Evolutionary conservation across 2,797 vertebrate genomes (phyloP), one percentile per base, ranked within the genome.

Genomic region (Epinephelus awoara): DNA sequence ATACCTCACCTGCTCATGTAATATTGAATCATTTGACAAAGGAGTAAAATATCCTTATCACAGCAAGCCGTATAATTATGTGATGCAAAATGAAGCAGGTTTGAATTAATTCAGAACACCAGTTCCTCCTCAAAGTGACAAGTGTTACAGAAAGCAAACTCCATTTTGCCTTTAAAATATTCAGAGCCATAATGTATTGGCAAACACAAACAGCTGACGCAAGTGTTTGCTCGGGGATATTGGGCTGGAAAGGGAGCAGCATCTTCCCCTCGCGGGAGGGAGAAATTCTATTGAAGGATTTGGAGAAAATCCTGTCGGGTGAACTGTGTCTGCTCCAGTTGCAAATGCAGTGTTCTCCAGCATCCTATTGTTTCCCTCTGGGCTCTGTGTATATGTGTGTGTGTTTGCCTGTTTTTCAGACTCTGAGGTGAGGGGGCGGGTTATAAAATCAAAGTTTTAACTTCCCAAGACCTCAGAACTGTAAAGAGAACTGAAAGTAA

Each of bases 241-340:
- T 80, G 82, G 85, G 71, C 77, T 88, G 84, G 80, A 85, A 78
- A 78, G 72, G 67, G 51, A 87, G 86, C 81, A 80, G 85, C 85
- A 19, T 85, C 76, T 82, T 85, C 68, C 66, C 80, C 84, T 80
- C 17, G 49, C 6, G 29, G 85, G 85, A 84, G 72, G 85, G 66
- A 86, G 75, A 85, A 85, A 93, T 90, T 90, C 82, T 91, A 87
- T 85, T 86, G 83, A 85, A 86, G 85, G 92, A 91, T 91, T 93
- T 91, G 82, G 77, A 88, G 85, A 87, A 89, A 91, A 91, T 91
- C 87, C 89, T 86, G 83, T 79, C 51, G 73, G 91, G 86, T 75
- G 76, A 89, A 85, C 75, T 83, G 72, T 84, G 83, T 85, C 84
- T 87, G 85, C 88, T 85, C 75, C 78, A 79, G 78, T 87, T 90